phyloP scores from a whole-genome alignment of 1,140 invertebrate species.

The Penaeus japonicus region DNA sequence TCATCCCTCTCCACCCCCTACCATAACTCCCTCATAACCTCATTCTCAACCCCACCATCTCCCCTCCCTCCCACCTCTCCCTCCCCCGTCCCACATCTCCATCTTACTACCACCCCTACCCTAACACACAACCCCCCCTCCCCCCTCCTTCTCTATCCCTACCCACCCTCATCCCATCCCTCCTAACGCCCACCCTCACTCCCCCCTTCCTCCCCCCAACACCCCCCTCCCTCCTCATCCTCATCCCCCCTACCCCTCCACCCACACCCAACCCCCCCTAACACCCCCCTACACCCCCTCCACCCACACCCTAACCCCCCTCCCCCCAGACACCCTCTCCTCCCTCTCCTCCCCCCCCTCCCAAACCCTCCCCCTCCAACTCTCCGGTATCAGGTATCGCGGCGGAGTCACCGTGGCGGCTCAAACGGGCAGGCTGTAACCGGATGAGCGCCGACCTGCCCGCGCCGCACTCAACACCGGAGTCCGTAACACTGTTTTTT shows the following conservation, averaged over 20 bases:
- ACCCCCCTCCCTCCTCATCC: neutral
- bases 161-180: no score
- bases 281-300: neutral
- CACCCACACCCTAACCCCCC: neutral
- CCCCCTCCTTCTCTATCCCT: no score
- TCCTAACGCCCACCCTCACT: no score
- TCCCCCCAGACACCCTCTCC: no score
- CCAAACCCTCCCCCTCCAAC: neutral
- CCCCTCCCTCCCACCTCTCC: neutral
- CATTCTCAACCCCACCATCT: neutral
- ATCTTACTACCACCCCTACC: no score
- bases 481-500: neutral
- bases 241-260: neutral
- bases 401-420: slow-evolving; percentile 44
- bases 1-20: neutral
- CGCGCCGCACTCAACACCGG: slow-evolving; percentile 7
- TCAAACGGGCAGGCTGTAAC: slow-evolving; percentile 23
- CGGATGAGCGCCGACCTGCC: slow-evolving; percentile 16
- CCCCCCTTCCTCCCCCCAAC: no score
- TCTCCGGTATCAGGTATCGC: slow-evolving; percentile 27
- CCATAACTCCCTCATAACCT: no score
- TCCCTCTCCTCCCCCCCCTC: neutral
- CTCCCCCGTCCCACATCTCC: neutral
- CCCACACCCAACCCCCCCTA: no score
- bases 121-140: no score